Conservation (phyloP, 2,797 vertebrate genomes). For the Helarctos malayanus region DNA sequence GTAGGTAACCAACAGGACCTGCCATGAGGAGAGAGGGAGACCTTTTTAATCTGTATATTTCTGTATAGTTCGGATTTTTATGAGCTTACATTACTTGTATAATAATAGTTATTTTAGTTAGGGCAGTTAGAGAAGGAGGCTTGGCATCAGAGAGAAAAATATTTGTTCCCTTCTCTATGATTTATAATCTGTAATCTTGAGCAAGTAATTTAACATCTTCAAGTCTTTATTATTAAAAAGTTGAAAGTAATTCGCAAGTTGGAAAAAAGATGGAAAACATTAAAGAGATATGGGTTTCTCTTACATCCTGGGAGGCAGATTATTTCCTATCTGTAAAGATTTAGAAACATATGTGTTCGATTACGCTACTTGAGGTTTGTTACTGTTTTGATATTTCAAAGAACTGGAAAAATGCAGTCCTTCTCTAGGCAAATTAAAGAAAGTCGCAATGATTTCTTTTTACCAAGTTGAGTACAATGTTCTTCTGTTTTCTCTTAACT, state of each 20-base stretch:
- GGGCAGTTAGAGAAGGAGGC: not conserved
- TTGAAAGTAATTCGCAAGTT: slow-evolving; percentile 27
- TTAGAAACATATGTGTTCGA: slow-evolving; percentile 47
- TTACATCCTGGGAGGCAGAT: slow-evolving; percentile 21
- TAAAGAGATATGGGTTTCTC: slow-evolving; percentile 28
- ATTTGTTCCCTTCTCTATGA: slow-evolving; percentile 2
- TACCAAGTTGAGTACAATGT: not conserved
- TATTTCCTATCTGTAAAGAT: slow-evolving; percentile 8
- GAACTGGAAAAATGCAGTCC: not conserved
- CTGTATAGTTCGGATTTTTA: slow-evolving; percentile 41
- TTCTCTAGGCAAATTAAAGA: not conserved
- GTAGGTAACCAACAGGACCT: not conserved
- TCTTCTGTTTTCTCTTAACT: slow-evolving; percentile 34
- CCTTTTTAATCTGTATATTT: not conserved
- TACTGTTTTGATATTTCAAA: slow-evolving; percentile 39
- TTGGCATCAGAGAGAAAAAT: slow-evolving; percentile 4
- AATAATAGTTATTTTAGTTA: slow-evolving; percentile 14
- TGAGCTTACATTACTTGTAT: not conserved
- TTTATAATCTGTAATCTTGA: not conserved
- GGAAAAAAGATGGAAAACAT: not conserved
- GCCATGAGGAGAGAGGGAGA: no score
- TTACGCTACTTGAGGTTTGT: slow-evolving; percentile 33
- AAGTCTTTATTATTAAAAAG: slow-evolving; percentile 59
- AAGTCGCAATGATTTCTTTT: slow-evolving; percentile 26
- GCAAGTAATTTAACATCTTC: slow-evolving; percentile 7